Conservation (phyloP, 2,797 vertebrate genomes). For the Coendou prehensilis region DNA sequence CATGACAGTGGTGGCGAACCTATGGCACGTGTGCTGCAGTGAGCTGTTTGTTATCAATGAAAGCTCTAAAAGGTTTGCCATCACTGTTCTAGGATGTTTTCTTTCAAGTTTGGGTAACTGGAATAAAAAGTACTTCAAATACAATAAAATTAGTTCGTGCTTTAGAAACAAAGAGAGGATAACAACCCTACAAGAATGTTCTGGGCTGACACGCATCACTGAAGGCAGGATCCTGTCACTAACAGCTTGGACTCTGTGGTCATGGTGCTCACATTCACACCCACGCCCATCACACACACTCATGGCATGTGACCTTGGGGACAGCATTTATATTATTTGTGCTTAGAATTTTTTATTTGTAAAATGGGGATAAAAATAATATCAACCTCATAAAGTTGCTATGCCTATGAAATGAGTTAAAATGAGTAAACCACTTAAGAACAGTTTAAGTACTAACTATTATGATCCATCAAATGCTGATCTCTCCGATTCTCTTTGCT, state of each 20-base stretch:
- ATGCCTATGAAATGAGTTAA: conserved; percentile 27
- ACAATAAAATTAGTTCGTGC: neutral
- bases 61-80: neutral
- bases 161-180: neutral
- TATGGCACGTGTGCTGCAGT: neutral
- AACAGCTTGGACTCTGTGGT: neutral
- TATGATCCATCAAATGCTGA: conserved; percentile 1
- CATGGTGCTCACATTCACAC: neutral
- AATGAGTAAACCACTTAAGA: neutral
- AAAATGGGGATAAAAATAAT: conserved; percentile 51
- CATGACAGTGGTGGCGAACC: neutral
- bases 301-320: neutral
- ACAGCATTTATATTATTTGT: neutral
- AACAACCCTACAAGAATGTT: neutral
- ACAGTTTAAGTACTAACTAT: neutral
- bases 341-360: conserved; percentile 30
- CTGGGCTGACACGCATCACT: neutral
- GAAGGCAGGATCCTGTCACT: neutral
- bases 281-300: too few relatives aligned
- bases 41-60: neutral
- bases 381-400: neutral
- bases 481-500: neutral
- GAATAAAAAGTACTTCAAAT: neutral
- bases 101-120: neutral
- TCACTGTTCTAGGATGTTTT: neutral